Conservation (phyloP, 2,113 vertebrate species). For the Oreocharis arfaki region DNA sequence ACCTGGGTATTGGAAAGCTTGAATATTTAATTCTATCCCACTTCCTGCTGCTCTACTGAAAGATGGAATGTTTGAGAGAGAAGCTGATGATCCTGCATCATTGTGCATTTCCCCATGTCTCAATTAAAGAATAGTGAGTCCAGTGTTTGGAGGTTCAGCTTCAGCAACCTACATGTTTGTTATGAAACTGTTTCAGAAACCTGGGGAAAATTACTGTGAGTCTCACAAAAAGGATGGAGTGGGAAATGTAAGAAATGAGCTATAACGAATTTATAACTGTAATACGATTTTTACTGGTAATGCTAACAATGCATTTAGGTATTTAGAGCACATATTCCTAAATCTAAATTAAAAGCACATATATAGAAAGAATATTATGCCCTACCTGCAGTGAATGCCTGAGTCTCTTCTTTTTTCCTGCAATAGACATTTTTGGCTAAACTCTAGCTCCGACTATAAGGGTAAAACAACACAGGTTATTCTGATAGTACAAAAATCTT, state of each 20-base stretch:
- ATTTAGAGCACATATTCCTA: not conserved
- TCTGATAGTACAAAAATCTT: not conserved
- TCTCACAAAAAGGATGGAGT: not conserved
- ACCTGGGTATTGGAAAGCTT: not conserved
- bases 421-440: not conserved
- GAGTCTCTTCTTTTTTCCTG: not conserved
- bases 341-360: not conserved
- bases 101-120: not conserved
- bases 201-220: not conserved
- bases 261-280: not conserved
- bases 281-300: not conserved
- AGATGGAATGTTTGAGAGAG: not conserved
- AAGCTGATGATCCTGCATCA: not conserved
- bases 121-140: not conserved
- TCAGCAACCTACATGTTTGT: not conserved
- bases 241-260: not conserved
- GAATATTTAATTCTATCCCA: not conserved
- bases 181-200: not conserved
- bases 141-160: not conserved
- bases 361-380: not conserved
- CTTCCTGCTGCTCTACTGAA: not conserved
- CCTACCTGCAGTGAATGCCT: not conserved
- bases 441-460: not conserved
- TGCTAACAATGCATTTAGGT: not conserved
- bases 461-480: not conserved